Conservation (phyloP, 2,888 invertebrate genomes). For the Caenorhabditis macrosperma region DNA sequence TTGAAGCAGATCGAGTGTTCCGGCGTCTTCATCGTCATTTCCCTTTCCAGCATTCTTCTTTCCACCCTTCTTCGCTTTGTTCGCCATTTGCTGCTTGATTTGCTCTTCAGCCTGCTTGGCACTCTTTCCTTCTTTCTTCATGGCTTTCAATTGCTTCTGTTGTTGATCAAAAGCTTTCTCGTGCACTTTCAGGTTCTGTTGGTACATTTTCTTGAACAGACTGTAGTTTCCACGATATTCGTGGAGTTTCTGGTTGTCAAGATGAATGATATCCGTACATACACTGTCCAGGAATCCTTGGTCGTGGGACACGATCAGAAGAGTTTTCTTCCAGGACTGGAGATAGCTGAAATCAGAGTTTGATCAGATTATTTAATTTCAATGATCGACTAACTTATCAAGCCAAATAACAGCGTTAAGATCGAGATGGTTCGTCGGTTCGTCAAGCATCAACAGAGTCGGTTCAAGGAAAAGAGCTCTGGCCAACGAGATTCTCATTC, state of each 20-base stretch:
- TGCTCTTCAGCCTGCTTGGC: conserved; percentile 88
- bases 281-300: conserved; percentile 99
- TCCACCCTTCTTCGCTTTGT: conserved; percentile 65
- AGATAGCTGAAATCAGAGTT: conserved; percentile 86
- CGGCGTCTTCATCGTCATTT: conserved; percentile 83
- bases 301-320: conserved; percentile 98
- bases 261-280: conserved; percentile 97
- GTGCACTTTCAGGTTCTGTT: conserved; percentile 95
- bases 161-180: conserved; percentile 98
- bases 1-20: conserved; percentile 89
- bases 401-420: conserved; percentile 99
- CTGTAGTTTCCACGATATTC: conserved; percentile 98
- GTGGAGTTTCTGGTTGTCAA: conserved; percentile 93
- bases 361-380: background rate
- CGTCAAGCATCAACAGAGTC: conserved; percentile 95
- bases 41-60: conserved; percentile 61
- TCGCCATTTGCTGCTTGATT: conserved; percentile 63
- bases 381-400: conserved; percentile 87
- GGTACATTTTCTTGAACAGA: conserved; percentile 96
- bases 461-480: conserved; percentile 95
- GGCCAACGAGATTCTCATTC: conserved; percentile 87
- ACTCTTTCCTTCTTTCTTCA: conserved; percentile 96
- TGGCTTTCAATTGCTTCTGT: conserved; percentile 93
- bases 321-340: conserved; percentile 98
- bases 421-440: conserved; percentile 99